Evolutionary conservation across 2,888 invertebrate genomes (phyloP), one percentile per base, ranked within the genome.

Genomic region (Oconnorella tubifera): DNA sequence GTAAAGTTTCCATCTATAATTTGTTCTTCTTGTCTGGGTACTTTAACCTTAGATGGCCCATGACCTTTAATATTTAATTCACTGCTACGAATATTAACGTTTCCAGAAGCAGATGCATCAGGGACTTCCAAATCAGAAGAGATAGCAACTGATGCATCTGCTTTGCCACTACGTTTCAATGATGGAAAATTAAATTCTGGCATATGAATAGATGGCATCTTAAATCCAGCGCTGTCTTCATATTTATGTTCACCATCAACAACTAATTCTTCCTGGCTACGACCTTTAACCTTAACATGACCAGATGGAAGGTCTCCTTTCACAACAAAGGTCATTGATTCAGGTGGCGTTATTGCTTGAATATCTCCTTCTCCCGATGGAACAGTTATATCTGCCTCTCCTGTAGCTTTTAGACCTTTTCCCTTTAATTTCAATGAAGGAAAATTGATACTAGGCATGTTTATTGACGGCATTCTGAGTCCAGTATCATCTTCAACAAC

Each of bases 261-360:
- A 23, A 33, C 28, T 28, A 10, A 25, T 40, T 58, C 59, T 25
- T 58, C 48, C 40, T 58, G 59, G n/a, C n/a, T 33, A n/a, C 48
- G 33, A 31, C 33, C 33, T 32, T 58, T 58, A 14, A 58, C 33
- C 1, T 29, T 23, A 23, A 40, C 33, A n/a, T 32, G 33, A n/a
- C 33, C 33, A 53, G 53, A 14, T 6, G 53, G n/a, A 19, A 53
- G 10, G 25, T 58, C 33, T 19, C 59, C 40, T 6, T 58, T 40
- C 6, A 58, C 59, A 1, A 40, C 59, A 58, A 58, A 58, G 27
- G 59, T 58, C n/a, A 40, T 40, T n/a, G 59, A 58, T 40, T 58
- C 33, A 33, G 59, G 50, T n/a, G n/a, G n/a, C n/a, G n/a, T n/a
- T n/a, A n/a, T n/a, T n/a, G n/a, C n/a, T n/a, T n/a, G n/a, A n/a